phyloP scores from a whole-genome alignment of 2,113 vertebrate species.

The Sander vitreus region DNA sequence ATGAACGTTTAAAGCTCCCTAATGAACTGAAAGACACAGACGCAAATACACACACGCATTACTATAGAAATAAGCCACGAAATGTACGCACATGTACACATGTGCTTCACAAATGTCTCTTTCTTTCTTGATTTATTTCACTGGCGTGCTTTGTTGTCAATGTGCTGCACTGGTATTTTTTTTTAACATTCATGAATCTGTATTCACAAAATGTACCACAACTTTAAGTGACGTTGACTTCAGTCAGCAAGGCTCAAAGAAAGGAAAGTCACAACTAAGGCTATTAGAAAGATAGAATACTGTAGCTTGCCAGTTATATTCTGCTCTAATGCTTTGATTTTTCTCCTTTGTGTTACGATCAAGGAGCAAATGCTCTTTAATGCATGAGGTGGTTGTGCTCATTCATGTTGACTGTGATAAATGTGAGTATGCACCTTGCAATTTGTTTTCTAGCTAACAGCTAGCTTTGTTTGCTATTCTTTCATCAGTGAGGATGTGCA shows the following conservation, averaged over 20 bases:
- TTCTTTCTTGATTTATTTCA: neutral
- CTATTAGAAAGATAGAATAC: neutral
- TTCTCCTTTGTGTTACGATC: neutral
- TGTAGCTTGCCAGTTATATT: neutral
- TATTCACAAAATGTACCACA: neutral
- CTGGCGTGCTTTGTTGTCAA: neutral
- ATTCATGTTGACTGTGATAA: slow-evolving; percentile 2
- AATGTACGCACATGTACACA: neutral
- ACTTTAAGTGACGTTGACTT: neutral
- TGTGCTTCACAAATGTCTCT: slow-evolving; percentile 4
- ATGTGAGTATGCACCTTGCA: neutral
- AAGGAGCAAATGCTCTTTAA: neutral
- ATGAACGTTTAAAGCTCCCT: slow-evolving; percentile 14
- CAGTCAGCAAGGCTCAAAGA: neutral
- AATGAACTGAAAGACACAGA: slow-evolving; percentile 23
- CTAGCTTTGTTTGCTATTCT: slow-evolving; percentile 3
- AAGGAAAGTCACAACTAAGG: neutral
- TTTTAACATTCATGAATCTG: neutral
- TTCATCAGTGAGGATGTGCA: neutral
- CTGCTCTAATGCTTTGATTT: neutral
- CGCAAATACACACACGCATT: neutral
- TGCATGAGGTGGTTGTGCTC: neutral
- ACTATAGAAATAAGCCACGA: neutral
- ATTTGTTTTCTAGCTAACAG: neutral
- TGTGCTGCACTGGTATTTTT: neutral